Percentiles rank a stretch among this genome's conserved stretches.
These are phyloP conservation scores for Scomber colias DNA, from an alignment of 2,113 vertebrate species.

Conservation along the genomic window DNA sequence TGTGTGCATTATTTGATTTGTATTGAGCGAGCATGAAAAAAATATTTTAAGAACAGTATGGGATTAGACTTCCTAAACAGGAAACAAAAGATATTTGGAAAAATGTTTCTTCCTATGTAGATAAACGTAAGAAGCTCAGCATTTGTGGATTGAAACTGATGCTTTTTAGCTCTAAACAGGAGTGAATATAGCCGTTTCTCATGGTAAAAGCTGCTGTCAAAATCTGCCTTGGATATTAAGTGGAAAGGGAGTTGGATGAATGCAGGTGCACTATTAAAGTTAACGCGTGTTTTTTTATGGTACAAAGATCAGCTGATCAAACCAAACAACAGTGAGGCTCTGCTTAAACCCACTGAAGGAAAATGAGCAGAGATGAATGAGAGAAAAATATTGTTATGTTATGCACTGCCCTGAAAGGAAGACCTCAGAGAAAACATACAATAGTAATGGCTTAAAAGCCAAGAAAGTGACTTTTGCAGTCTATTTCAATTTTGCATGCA, in stretches of 20 bases:
- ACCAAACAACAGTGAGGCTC: conserved; percentile 12
- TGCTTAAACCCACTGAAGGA: background rate
- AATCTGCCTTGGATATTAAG: conserved; percentile 4
- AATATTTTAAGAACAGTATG: conserved; percentile 16
- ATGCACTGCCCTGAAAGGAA: background rate
- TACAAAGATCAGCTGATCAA: conserved; percentile 29
- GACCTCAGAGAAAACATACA: background rate
- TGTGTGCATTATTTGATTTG: conserved; percentile 44
- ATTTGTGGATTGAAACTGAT: conserved; percentile 40
- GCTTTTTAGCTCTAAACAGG: conserved; percentile 27
- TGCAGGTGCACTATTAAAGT: background rate
- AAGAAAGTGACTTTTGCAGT: background rate
- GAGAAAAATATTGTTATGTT: background rate
- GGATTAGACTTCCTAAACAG: conserved; percentile 50
- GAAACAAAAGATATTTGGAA: conserved; percentile 23
- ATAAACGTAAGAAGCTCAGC: conserved; percentile 55
- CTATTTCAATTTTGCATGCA: background rate
- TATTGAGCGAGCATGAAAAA: background rate
- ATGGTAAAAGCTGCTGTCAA: conserved; percentile 29
- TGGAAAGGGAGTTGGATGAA: conserved; percentile 16
- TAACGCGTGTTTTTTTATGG: background rate
- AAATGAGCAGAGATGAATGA: background rate
- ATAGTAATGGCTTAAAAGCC: background rate
- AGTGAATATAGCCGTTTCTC: conserved; percentile 40
- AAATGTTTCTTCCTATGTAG: conserved; percentile 33